Evolutionary conservation across 1,140 invertebrate species (phyloP).

Genomic region (Ceratina japonica): DNA sequence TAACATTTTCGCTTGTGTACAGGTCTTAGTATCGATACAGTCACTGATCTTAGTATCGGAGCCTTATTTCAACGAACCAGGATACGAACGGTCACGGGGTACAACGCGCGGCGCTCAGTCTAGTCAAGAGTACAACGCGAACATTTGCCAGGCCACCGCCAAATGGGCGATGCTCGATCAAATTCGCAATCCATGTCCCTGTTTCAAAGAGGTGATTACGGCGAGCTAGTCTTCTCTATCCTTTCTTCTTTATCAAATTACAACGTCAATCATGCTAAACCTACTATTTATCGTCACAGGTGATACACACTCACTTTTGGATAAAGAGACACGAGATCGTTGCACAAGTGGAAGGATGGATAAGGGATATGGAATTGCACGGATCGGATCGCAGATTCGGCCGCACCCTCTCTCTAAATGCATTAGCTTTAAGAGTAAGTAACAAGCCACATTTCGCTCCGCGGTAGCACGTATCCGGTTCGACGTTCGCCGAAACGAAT

Average conservation of each 20-base stretch:
- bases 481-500: too few relatives aligned
- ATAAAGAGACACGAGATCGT: conserved; percentile 95
- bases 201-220: conserved; percentile 90
- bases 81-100: conserved; percentile 95
- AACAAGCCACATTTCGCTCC: background rate
- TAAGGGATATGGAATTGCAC: conserved; percentile 90
- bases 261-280: too few relatives aligned
- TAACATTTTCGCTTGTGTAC: background rate
- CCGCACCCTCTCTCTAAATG: conserved; percentile 87
- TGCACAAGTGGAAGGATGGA: conserved; percentile 93
- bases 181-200: conserved; percentile 93
- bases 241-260: too few relatives aligned
- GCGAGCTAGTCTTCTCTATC: too few relatives aligned
- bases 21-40: conserved; percentile 97
- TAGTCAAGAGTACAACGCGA: conserved; percentile 96
- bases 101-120: conserved; percentile 93
- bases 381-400: conserved; percentile 86
- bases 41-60: conserved; percentile 96
- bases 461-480: too few relatives aligned
- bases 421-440: conserved; percentile 86
- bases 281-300: conserved; percentile 79
- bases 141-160: conserved; percentile 96
- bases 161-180: conserved; percentile 98
- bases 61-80: conserved; percentile 99
- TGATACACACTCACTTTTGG: conserved; percentile 97